phyloP scores from a whole-genome alignment of 2,888 invertebrate genomes.

The Sympetrum striolatum region DNA sequence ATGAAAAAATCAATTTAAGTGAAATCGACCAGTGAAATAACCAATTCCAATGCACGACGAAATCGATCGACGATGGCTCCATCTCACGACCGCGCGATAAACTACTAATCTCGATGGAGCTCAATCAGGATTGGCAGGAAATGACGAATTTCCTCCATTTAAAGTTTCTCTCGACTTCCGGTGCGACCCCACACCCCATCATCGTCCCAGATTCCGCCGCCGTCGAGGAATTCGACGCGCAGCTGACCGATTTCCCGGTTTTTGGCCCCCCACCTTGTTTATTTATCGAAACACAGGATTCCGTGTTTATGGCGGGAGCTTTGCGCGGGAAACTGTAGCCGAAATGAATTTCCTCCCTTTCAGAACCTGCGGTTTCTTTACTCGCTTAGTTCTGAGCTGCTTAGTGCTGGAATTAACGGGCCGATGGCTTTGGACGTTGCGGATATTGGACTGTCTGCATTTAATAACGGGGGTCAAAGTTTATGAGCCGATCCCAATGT shows the following conservation, averaged over 20 bases:
- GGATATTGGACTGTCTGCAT: background rate
- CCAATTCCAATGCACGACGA: slow-evolving; percentile 9
- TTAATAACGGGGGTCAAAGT: background rate
- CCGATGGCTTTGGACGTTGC: background rate
- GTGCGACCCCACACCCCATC: background rate
- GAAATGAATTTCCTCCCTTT: slow-evolving; percentile 14
- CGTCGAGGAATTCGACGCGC: background rate
- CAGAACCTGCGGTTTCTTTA: background rate
- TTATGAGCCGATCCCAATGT: background rate
- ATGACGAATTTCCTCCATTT: slow-evolving; percentile 42
- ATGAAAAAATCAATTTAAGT: slow-evolving; percentile 35
- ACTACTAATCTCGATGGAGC: slow-evolving; percentile 21
- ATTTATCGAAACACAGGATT: background rate
- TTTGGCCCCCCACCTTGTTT: background rate
- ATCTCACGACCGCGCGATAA: slow-evolving; percentile 16
- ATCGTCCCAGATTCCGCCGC: background rate
- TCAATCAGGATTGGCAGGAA: slow-evolving; percentile 29
- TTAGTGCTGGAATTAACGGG: background rate
- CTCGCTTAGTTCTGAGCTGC: background rate
- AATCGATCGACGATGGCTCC: slow-evolving; percentile 30
- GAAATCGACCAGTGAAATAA: slow-evolving; percentile 36
- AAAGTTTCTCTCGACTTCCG: slow-evolving; percentile 29
- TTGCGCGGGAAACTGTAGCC: background rate
- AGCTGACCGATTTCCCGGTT: background rate
- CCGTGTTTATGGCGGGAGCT: background rate